These are phyloP conservation scores for Siphamia tubifer DNA, from an alignment of 2,113 vertebrate species.

Conservation along the genomic window DNA sequence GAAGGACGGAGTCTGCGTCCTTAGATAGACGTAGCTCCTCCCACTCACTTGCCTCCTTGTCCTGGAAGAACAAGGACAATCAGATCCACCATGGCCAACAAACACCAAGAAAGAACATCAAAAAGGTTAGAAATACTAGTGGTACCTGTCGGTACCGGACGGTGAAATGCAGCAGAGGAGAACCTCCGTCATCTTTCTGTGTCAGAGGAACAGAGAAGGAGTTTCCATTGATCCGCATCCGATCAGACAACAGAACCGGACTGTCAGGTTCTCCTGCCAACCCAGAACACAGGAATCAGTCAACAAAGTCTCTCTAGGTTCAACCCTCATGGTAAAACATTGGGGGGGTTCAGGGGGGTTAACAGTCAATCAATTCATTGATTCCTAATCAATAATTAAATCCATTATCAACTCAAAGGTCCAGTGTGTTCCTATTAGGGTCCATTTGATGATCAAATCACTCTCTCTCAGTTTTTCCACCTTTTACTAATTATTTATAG, in stretches of 20 bases:
- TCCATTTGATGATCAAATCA: no score
- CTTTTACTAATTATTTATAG: no score
- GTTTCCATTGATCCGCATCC: constrained; percentile 60
- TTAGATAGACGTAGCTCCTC: constrained; percentile 39
- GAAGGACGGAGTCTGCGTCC: constrained; percentile 31
- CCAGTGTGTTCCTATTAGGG: no score
- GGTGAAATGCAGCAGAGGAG: constrained; percentile 54
- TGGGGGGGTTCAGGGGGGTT: no score
- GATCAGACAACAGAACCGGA: constrained; percentile 47
- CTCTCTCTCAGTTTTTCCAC: no score
- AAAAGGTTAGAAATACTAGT: neutral
- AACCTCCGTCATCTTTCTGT: constrained; percentile 49
- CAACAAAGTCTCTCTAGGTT: no score
- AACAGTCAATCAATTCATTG: no score
- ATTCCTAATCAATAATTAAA: no score
- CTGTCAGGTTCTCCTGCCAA: constrained; percentile 76
- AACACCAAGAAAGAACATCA: neutral
- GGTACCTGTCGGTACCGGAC: constrained; percentile 72
- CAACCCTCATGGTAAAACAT: no score
- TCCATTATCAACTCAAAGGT: no score
- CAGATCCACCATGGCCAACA: neutral
- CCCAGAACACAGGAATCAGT: neutral
- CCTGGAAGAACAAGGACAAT: constrained; percentile 29
- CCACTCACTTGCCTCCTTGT: constrained; percentile 61
- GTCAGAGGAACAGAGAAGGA: constrained; percentile 67